Evolutionary conservation across 1,140 invertebrate genomes (phyloP).

Genomic region (Artemia franciscana): DNA sequence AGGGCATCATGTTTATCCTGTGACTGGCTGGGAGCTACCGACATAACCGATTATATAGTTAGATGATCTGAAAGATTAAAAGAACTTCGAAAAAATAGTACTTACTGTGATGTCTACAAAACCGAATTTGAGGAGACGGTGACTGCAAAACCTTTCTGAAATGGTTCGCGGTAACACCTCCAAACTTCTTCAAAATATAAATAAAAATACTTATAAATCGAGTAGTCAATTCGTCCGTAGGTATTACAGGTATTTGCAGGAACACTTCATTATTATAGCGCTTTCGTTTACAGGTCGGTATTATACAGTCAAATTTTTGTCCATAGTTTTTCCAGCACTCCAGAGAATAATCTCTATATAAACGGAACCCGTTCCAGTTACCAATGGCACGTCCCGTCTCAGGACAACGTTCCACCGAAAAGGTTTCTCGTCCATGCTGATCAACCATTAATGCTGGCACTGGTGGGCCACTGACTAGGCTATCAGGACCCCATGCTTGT

Average conservation of each 20-base stretch:
- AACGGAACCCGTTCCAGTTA: neutral
- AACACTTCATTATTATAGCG: neutral
- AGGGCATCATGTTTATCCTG: no score
- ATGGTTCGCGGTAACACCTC: neutral
- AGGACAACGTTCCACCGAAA: neutral
- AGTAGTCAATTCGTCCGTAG: neutral
- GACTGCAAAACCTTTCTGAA: neutral
- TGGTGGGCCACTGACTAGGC: neutral
- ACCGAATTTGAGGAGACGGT: neutral
- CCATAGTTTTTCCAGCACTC: neutral
- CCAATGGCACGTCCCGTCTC: neutral
- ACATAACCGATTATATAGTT: no score
- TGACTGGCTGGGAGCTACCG: no score
- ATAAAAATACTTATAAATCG: neutral
- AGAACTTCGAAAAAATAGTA: neutral
- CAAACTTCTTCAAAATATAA: neutral
- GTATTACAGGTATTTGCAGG: neutral
- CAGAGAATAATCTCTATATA: neutral
- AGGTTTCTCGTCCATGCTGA: neutral
- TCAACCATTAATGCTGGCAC: neutral
- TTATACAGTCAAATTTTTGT: neutral
- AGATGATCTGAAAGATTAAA: neutral
- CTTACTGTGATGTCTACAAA: neutral
- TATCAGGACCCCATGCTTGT: neutral
- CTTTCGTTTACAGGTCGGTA: neutral